phyloP scores from a whole-genome alignment of 2,113 vertebrate genomes.

The Panurus biarmicus region DNA sequence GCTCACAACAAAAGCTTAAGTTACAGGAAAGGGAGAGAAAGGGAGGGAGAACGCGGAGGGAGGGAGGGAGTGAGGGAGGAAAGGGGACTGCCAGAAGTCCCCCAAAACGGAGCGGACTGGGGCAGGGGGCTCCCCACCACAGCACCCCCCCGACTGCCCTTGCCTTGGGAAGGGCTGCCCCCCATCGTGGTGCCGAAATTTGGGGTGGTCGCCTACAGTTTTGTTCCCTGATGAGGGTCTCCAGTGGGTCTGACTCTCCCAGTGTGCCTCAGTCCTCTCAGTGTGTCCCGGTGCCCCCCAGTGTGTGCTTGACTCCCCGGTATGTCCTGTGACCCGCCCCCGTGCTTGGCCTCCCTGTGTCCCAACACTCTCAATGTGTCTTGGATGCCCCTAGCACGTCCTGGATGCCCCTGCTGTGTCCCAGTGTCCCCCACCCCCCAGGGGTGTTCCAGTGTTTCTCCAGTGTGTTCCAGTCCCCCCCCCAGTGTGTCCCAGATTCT shows the following conservation, averaged over 20 bases:
- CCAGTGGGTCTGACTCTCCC: not conserved
- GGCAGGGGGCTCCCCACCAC: not conserved
- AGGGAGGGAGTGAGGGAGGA: not conserved
- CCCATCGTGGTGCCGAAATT: not conserved
- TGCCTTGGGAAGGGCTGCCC: not conserved
- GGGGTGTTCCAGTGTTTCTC: not conserved
- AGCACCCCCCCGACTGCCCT: too few species aligned
- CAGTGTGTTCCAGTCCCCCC: not conserved
- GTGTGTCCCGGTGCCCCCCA: not conserved
- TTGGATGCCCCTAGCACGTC: not conserved
- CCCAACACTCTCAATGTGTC: not conserved
- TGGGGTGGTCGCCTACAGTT: not conserved
- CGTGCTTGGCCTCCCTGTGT: not conserved
- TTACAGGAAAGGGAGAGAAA: conserved; percentile 71
- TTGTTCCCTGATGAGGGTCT: not conserved
- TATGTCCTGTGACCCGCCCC: not conserved
- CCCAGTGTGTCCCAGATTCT: not conserved
- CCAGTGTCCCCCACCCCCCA: too few species aligned
- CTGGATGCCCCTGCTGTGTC: not conserved
- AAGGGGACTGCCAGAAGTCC: not conserved
- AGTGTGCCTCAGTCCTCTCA: not conserved
- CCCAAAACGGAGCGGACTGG: not conserved
- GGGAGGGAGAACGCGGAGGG: conserved; percentile 26
- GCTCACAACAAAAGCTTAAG: conserved; percentile 72
- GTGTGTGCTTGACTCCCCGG: not conserved